Evolutionary conservation across 2,888 invertebrate species (phyloP), one percentile per base, ranked within the genome.

Genomic region (Luperina testacea): DNA sequence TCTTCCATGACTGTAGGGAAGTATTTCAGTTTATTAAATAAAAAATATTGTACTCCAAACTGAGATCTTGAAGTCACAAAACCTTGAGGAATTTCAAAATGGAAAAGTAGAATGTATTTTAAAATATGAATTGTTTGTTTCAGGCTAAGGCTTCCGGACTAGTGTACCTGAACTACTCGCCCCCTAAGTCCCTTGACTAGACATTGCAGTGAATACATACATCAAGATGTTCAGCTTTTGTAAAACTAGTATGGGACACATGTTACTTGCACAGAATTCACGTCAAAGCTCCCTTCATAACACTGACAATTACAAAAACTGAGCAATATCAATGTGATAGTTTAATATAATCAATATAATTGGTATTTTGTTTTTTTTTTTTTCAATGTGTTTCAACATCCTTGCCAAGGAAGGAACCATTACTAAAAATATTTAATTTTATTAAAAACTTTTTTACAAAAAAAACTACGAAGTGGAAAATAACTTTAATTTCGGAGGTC

Each of bases 91-190:
- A 27, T 42, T 13, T 17, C 17, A 24, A 53, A 8, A 17, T 6
- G 5, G n/a, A 13, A 53, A 68, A 38, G 2, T 42, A 15, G 20
- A 27, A 80, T 51, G 17, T 61, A 17, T 24, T 20, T 57, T 61
- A 11, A 27, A 59, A 61, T 7, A 79, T 84, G n/a, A 45, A 45
- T 53, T 64, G 57, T 81, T 69, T 88, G 71, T 95, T 94, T 0
- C 95, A 97, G 97, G 97, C 97, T 42, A 98, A 97, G 91, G 91
- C 97, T 42, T 97, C 97, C 0, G 98, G 98, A 32, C 92, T 97
- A 53, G 92, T 98, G 82, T 97, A 97, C 93, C 95, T 98, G 73
- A 98, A 98, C 97, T 97, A 94, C 93, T 95, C 95, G 65, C 97
- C 97, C 38, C 98, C 98, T 89, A 96, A 97, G 91, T 95, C 97